Conservation (phyloP, 2,113 vertebrate genomes). For the Oreamnos americanus region DNA sequence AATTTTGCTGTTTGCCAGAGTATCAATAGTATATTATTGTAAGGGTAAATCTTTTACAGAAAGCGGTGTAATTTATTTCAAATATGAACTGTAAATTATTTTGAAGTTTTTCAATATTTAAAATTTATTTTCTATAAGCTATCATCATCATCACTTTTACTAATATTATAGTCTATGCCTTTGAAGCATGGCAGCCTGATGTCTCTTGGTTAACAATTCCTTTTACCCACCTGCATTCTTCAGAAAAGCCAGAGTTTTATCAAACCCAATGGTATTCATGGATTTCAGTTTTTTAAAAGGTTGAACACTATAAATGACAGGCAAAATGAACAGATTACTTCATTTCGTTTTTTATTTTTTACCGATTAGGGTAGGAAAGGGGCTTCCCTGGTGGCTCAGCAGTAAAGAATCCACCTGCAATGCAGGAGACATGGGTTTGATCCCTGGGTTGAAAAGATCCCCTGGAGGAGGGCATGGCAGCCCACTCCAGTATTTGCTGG, state of each 20-base stretch:
- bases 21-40: background rate
- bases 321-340: background rate
- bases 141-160: background rate
- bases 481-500: background rate
- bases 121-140: background rate
- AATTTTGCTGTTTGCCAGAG: background rate
- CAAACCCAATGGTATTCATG: background rate
- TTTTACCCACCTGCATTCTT: background rate
- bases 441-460: background rate
- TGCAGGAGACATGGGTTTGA: background rate
- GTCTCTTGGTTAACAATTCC: background rate
- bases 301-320: background rate
- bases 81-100: background rate
- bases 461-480: background rate
- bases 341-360: background rate
- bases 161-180: background rate
- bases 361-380: background rate
- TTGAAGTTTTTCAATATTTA: background rate
- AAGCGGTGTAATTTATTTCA: conserved; percentile 16
- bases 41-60: background rate
- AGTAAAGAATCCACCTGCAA: background rate
- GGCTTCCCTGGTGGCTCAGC: background rate
- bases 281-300: conserved; percentile 4
- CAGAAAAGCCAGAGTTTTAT: background rate
- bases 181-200: background rate